phyloP scores from a whole-genome alignment of 1,140 invertebrate species.

The Diplogasteroides magnus region DNA sequence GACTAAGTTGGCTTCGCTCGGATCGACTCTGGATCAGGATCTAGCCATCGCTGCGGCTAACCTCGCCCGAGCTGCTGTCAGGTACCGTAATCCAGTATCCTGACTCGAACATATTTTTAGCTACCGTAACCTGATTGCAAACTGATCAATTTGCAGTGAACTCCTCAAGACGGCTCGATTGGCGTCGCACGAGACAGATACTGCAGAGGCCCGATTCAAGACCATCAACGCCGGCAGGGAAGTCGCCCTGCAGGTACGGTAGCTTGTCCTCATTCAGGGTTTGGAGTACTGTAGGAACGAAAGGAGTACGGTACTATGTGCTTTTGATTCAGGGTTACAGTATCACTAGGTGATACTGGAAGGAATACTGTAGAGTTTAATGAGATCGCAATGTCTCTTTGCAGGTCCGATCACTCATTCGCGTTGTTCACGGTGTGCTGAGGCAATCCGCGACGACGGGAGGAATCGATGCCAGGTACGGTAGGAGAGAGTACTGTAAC shows the following conservation, averaged over 20 bases:
- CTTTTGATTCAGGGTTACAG: no score
- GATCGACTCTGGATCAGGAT: conserved; percentile 85
- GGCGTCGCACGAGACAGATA: conserved; percentile 77
- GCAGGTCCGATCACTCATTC: neutral
- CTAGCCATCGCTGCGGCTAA: conserved; percentile 94
- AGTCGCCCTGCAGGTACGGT: conserved; percentile 67
- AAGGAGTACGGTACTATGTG: no score
- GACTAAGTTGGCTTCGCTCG: conserved; percentile 70
- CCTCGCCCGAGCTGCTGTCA: conserved; percentile 83
- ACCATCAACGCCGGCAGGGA: conserved; percentile 75
- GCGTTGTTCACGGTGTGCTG: neutral
- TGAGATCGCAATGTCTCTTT: no score
- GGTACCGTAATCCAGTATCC: neutral
- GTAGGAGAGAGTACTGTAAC: conserved; percentile 32
- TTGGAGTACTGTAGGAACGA: no score
- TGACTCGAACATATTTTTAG: no score
- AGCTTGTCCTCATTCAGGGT: no score
- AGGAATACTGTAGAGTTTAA: no score
- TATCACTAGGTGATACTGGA: no score
- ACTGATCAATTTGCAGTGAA: conserved; percentile 64
- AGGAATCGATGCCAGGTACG: neutral
- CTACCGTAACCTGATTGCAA: neutral
- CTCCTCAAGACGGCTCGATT: conserved; percentile 75
- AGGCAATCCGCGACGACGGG: no score
- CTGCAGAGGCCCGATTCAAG: conserved; percentile 70